Percentiles rank a stretch among this genome's conserved stretches.
phyloP scores from a whole-genome alignment of 2,888 invertebrate species.

The Apoderus coryli region DNA sequence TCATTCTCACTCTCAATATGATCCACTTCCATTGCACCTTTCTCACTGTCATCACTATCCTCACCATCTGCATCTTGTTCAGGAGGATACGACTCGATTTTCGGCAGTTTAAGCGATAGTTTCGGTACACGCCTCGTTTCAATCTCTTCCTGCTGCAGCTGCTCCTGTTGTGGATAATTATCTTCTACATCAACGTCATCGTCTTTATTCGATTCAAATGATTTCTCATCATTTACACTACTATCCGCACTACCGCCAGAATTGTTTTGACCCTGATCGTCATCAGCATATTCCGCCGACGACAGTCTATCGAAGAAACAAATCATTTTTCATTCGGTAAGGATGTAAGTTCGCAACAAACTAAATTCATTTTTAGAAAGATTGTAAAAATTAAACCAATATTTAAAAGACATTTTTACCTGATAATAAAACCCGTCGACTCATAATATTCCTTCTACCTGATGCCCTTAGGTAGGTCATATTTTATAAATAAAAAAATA shows the following conservation, averaged over 20 bases:
- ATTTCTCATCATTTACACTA: conserved; percentile 1
- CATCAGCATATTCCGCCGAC: too few species aligned
- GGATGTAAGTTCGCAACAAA: too few species aligned
- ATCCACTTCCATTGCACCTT: conserved; percentile 42
- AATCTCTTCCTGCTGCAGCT: conserved; percentile 4
- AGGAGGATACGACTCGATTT: conserved; percentile 25
- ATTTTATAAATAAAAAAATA: too few species aligned
- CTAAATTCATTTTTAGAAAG: too few species aligned
- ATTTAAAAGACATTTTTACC: too few species aligned
- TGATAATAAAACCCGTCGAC: too few species aligned
- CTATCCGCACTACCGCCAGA: conserved; percentile 1
- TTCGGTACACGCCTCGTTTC: conserved; percentile 43
- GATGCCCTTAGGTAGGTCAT: too few species aligned
- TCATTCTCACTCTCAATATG: conserved; percentile 32
- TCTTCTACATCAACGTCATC: background rate
- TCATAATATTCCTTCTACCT: too few species aligned
- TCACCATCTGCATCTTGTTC: conserved; percentile 26
- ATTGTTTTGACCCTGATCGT: too few species aligned
- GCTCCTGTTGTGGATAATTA: background rate
- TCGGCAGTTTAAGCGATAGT: conserved; percentile 45
- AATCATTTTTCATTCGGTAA: too few species aligned
- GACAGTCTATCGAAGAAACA: too few species aligned
- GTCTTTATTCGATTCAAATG: conserved; percentile 1
- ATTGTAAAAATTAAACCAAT: too few species aligned
- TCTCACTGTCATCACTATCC: conserved; percentile 43